These are phyloP conservation scores for Micromys minutus DNA, from an alignment of 2,113 vertebrate genomes.

Conservation along the genomic window DNA sequence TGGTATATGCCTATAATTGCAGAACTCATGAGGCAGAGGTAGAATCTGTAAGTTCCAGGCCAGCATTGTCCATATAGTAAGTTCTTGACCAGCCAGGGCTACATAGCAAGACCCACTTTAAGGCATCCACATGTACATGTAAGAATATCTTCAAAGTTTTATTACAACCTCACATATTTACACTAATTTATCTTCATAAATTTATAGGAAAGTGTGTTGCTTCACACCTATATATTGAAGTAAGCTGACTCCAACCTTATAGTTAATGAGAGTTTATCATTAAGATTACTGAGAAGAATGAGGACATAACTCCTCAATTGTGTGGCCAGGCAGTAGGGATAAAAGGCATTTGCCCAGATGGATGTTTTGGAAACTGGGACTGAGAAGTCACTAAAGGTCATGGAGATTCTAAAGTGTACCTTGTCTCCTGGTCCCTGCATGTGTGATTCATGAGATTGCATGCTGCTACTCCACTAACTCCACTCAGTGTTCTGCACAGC, in stretches of 20 bases:
- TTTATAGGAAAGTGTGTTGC: neutral
- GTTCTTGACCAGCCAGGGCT: neutral
- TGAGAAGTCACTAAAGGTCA: neutral
- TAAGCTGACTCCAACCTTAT: neutral
- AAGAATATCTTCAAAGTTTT: neutral
- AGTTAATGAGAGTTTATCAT: neutral
- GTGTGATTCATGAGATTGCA: accelerated
- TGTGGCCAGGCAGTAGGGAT: neutral
- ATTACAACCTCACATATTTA: neutral
- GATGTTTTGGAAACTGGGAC: neutral
- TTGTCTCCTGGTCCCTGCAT: accelerated
- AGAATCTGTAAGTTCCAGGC: neutral
- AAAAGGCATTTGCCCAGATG: too few relatives aligned
- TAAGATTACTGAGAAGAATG: neutral
- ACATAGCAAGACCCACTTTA: neutral
- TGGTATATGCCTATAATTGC: neutral
- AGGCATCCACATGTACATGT: neutral
- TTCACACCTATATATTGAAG: neutral
- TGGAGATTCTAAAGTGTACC: accelerated
- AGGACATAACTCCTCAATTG: neutral
- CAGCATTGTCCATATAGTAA: neutral
- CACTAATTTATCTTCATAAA: neutral
- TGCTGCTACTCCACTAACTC: neutral
- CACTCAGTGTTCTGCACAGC: accelerated
- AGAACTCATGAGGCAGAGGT: neutral